Conservation (phyloP, 2,888 invertebrate species). For the Tetrapedia diversipes region DNA sequence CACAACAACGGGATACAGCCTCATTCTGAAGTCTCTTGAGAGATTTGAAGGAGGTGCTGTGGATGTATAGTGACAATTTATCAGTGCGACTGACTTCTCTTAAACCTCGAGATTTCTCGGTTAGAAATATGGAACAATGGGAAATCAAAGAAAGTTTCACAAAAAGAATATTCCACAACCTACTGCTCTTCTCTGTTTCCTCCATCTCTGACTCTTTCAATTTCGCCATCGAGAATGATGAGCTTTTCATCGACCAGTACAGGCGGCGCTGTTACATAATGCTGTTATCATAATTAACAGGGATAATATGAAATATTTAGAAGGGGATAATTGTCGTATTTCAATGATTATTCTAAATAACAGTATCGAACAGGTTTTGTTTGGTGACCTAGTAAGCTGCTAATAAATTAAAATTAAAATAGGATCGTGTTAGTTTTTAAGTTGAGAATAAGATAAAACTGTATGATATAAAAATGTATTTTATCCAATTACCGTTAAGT, state of each 20-base stretch:
- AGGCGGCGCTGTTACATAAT: neutral
- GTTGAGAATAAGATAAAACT: neutral
- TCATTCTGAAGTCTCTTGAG: constrained; percentile 43
- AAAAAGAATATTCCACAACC: constrained; percentile 17
- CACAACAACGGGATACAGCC: constrained; percentile 41
- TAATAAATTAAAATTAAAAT: neutral
- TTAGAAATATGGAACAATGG: constrained; percentile 22
- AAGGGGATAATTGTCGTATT: neutral
- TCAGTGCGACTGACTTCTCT: constrained; percentile 23
- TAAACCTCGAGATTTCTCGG: constrained; percentile 17
- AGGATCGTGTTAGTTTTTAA: neutral
- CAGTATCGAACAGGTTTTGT: neutral
- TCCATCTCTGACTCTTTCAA: too few species aligned
- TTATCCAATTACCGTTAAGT: neutral
- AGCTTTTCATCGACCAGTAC: constrained; percentile 5
- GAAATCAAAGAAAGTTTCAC: constrained; percentile 30
- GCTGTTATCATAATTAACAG: neutral
- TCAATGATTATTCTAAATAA: neutral
- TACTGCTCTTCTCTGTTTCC: neutral
- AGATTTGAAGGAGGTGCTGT: constrained; percentile 37
- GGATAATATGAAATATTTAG: neutral
- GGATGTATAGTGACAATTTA: constrained; percentile 42
- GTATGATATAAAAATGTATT: neutral
- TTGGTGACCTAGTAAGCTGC: too few species aligned
- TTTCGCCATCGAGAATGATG: neutral